Evolutionary conservation across 2,888 invertebrate genomes (phyloP).

Genomic region (Nephrotoma flavescens): DNA sequence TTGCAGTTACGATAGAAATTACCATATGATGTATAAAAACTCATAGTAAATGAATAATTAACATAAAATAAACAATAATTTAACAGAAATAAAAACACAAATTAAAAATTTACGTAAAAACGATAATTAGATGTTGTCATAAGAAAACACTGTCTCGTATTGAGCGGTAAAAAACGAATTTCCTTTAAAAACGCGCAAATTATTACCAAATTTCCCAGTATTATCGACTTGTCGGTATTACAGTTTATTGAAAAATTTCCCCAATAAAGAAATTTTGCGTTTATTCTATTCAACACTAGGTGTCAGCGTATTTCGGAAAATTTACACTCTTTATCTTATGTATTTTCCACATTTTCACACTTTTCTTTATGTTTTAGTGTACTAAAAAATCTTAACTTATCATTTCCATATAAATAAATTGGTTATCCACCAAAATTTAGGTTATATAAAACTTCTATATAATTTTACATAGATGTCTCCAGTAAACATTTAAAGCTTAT

Average conservation of each 20-base stretch:
- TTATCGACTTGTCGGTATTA: not conserved
- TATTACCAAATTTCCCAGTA: not conserved
- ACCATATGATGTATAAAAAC: not conserved
- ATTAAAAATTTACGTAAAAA: not conserved
- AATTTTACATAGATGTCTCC: not conserved
- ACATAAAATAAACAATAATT: not conserved
- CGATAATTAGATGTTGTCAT: not conserved
- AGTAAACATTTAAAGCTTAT: not conserved
- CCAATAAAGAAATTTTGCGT: no score
- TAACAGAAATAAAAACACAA: not conserved
- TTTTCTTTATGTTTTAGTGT: not conserved
- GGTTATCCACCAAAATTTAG: not conserved
- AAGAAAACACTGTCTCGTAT: not conserved
- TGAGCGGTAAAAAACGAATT: not conserved
- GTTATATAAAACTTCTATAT: not conserved
- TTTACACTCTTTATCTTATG: not conserved
- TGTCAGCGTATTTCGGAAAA: not conserved
- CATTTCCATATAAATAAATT: not conserved
- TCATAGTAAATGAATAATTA: not conserved
- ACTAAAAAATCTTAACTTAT: not conserved
- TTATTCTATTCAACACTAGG: not conserved
- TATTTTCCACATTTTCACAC: not conserved
- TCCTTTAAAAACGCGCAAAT: not conserved
- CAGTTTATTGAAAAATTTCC: not conserved
- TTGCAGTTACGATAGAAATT: constrained; percentile 20